Evolutionary conservation across 2,888 invertebrate genomes (phyloP).

Genomic region (Eurytoma adleriae): DNA sequence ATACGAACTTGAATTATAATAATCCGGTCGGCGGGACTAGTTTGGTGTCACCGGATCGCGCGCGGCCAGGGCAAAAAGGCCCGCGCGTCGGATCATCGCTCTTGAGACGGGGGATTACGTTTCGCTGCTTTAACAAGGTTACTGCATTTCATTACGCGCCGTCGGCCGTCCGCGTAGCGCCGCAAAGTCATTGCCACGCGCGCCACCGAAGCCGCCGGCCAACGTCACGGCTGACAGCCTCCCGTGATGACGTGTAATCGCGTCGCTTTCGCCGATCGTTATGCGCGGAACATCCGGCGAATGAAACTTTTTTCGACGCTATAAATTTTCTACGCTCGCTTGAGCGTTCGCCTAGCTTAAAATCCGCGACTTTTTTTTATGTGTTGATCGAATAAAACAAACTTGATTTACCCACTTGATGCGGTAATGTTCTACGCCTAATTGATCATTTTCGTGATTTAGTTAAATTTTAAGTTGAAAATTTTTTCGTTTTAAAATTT

Average conservation of each 20-base stretch:
- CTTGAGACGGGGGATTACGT: constrained; percentile 59
- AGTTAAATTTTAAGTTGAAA: too few relatives aligned
- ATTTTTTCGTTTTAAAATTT: too few relatives aligned
- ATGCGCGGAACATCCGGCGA: not conserved
- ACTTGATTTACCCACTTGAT: too few relatives aligned
- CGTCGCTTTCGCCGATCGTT: not conserved
- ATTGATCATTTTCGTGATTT: too few relatives aligned
- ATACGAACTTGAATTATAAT: constrained; percentile 6
- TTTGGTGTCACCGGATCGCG: constrained; percentile 57
- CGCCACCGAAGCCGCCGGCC: constrained; percentile 7
- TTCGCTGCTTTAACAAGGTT: constrained; percentile 63
- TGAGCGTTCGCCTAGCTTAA: too few relatives aligned
- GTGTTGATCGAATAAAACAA: too few relatives aligned
- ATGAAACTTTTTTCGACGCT: constrained; percentile 1
- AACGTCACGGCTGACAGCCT: constrained; percentile 26
- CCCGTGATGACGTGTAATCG: not conserved
- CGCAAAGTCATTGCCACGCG: constrained; percentile 61
- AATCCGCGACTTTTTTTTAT: too few relatives aligned
- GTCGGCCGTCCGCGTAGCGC: constrained; percentile 44
- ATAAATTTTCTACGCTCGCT: not conserved
- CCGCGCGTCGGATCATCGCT: constrained; percentile 58
- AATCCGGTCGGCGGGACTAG: constrained; percentile 3
- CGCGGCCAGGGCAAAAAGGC: constrained; percentile 47
- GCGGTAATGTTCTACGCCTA: too few relatives aligned
- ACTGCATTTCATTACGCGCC: constrained; percentile 60